Evolutionary conservation across 2,113 vertebrate species (phyloP).

Genomic region (Salminus brasiliensis): DNA sequence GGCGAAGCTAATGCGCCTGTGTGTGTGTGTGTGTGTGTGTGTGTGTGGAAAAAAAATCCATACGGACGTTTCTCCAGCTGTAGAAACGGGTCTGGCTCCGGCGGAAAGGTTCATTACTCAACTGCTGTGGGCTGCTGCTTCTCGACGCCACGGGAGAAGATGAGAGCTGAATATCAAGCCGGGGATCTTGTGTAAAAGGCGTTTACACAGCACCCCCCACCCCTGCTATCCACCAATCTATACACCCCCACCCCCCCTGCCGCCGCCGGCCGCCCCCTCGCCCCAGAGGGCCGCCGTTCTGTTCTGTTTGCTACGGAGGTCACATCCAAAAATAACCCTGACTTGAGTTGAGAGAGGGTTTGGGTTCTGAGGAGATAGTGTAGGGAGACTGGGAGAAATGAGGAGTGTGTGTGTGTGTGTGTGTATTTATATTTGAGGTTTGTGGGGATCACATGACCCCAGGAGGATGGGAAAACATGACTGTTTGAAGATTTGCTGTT

Average conservation of each 20-base stretch:
- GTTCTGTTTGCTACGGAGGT: constrained; percentile 50
- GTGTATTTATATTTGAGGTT: no score
- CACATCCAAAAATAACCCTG: constrained; percentile 45
- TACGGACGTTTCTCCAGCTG: constrained; percentile 52
- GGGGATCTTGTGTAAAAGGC: constrained; percentile 32
- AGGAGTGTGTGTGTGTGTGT: not conserved
- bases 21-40: no score
- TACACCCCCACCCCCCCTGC: not conserved
- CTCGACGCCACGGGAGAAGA: constrained; percentile 48
- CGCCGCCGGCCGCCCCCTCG: constrained; percentile 32
- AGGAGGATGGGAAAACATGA: no score
- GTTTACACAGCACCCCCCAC: constrained; percentile 38
- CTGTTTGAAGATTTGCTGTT: no score
- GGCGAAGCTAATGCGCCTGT: constrained; percentile 41
- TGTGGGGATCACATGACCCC: no score
- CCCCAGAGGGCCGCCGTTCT: constrained; percentile 39
- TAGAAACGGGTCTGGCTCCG: constrained; percentile 55
- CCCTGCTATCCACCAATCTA: not conserved
- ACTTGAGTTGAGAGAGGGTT: constrained; percentile 25
- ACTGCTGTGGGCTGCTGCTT: constrained; percentile 25
- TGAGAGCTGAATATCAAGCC: constrained; percentile 59
- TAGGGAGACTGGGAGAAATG: not conserved
- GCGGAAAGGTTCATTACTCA: constrained; percentile 55
- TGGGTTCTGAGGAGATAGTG: constrained; percentile 6
- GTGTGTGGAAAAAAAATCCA: constrained; percentile 37